phyloP scores from a whole-genome alignment of 37 sponge, comb jelly and placozoan species.

The Aplysina aerophoba region DNA sequence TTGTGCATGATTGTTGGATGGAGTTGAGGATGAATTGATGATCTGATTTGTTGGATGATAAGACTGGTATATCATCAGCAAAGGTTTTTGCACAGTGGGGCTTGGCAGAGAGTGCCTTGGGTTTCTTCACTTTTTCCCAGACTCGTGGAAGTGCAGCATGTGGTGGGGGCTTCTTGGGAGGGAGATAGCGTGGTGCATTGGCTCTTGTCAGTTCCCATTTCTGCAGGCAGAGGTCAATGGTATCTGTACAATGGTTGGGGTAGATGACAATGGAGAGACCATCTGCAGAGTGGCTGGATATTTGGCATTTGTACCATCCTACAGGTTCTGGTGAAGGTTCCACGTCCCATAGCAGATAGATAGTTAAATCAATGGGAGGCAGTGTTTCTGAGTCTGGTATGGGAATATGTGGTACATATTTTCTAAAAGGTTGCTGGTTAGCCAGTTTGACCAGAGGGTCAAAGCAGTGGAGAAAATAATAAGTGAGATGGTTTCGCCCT shows the following conservation, averaged over 20 bases:
- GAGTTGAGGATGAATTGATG: no score
- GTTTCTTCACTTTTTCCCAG: background rate
- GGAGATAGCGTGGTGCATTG: background rate
- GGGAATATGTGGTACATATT: background rate
- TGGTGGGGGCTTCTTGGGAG: background rate
- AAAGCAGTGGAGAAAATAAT: no score
- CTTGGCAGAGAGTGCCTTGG: background rate
- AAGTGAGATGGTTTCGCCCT: no score
- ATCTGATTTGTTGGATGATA: no score
- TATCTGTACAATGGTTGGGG: background rate
- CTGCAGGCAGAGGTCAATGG: background rate
- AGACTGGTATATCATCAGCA: no score
- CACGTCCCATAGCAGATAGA: background rate
- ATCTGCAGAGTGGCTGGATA: background rate
- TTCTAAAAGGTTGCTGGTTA: background rate
- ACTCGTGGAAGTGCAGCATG: background rate
- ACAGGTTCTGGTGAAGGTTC: background rate
- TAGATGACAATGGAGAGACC: background rate
- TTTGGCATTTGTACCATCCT: background rate
- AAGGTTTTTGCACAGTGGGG: no score
- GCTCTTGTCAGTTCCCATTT: background rate
- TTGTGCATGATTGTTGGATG: no score
- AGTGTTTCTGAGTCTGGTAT: background rate
- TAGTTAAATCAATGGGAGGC: background rate
- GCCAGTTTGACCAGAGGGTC: background rate